Conservation (phyloP, 2,113 vertebrate species). For the Plestiodon gilberti region DNA sequence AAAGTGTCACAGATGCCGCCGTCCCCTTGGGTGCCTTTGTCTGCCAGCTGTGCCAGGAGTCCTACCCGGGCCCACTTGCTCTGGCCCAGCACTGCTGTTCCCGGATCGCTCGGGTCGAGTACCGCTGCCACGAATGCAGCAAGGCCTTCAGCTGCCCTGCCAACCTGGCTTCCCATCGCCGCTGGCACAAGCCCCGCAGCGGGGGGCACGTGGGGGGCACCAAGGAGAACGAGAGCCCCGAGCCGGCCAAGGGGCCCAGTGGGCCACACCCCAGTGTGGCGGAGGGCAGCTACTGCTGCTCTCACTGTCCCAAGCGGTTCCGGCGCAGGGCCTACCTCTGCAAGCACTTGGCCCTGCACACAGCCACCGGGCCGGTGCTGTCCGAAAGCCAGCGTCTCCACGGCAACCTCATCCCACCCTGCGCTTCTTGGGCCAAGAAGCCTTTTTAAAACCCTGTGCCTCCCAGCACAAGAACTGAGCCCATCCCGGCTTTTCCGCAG, state of each 20-base stretch:
- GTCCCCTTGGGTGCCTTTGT: slow-evolving; percentile 51
- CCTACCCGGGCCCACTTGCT: slow-evolving; percentile 59
- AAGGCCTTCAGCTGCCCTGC: slow-evolving; percentile 71
- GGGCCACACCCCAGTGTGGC: neutral
- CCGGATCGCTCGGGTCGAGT: slow-evolving; percentile 67
- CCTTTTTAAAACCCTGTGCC: slow-evolving; percentile 75
- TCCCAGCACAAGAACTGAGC: slow-evolving; percentile 52
- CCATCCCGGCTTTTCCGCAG: neutral
- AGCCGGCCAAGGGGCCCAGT: neutral
- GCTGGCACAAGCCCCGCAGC: slow-evolving; percentile 67
- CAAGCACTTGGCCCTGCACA: slow-evolving; percentile 66
- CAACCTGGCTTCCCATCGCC: slow-evolving; percentile 70
- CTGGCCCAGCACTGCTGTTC: slow-evolving; percentile 71
- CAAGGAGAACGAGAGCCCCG: slow-evolving; percentile 34
- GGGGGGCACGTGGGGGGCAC: neutral
- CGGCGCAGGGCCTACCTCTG: slow-evolving; percentile 59
- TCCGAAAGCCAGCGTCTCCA: slow-evolving; percentile 35
- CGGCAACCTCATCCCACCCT: slow-evolving; percentile 53
- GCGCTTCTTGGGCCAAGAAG: slow-evolving; percentile 40
- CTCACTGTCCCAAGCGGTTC: slow-evolving; percentile 63
- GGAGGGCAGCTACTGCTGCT: slow-evolving; percentile 48
- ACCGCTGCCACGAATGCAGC: slow-evolving; percentile 66
- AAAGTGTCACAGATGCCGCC: slow-evolving; percentile 17
- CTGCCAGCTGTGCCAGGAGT: slow-evolving; percentile 68
- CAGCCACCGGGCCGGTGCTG: neutral